phyloP scores from a whole-genome alignment of 2,113 vertebrate genomes.

The Chinchilla lanigera region DNA sequence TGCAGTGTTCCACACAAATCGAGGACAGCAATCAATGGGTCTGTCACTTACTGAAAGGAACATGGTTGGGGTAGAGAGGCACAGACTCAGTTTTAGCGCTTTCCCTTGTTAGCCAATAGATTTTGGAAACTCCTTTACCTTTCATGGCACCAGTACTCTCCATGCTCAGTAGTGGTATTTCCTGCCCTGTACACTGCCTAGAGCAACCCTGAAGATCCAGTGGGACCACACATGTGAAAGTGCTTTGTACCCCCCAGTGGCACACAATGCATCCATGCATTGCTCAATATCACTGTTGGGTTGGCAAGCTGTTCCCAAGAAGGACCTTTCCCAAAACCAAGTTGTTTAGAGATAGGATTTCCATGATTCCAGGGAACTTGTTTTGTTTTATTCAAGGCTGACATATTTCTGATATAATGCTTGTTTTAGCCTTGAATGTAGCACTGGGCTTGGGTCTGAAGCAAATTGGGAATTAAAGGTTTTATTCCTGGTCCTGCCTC shows the following conservation, averaged over 20 bases:
- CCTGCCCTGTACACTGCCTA: not conserved
- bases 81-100: not conserved
- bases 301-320: not conserved
- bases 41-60: not conserved
- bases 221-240: not conserved
- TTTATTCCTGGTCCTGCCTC: slow-evolving; percentile 63
- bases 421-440: not conserved
- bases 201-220: not conserved
- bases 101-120: not conserved
- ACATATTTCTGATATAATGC: slow-evolving; percentile 37
- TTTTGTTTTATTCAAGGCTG: slow-evolving; percentile 41
- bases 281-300: not conserved
- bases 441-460: not conserved
- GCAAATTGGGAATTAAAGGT: slow-evolving; percentile 33
- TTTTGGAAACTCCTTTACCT: not conserved
- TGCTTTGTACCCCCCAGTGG: not conserved
- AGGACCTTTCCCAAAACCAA: not conserved
- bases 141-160: not conserved
- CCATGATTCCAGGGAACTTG: slow-evolving; percentile 13
- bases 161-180: not conserved
- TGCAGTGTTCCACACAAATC: not conserved
- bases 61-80: not conserved
- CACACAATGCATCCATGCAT: too few species aligned
- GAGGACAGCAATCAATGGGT: fast-evolving
- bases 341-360: not conserved